Conservation (phyloP, 2,113 vertebrate species). For the Accipiter cooperii region DNA sequence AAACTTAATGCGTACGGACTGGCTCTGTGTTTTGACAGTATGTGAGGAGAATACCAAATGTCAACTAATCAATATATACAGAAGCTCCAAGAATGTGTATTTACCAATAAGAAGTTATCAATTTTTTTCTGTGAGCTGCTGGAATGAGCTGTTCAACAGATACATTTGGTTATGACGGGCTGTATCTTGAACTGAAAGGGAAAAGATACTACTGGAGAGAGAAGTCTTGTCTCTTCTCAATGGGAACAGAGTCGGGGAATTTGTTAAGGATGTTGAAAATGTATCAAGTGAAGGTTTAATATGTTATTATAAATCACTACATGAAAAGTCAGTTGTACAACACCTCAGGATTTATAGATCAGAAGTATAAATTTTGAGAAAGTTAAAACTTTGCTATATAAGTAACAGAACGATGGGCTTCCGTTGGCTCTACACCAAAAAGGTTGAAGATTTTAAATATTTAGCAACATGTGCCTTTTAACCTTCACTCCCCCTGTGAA, state of each 20-base stretch:
- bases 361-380: conserved; percentile 15
- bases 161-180: not conserved
- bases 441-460: conserved; percentile 72
- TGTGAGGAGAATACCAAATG: conserved; percentile 11
- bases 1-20: not conserved
- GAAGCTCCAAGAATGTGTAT: not conserved
- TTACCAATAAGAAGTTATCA: not conserved
- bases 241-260: not conserved
- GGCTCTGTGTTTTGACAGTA: not conserved
- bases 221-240: not conserved
- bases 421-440: conserved; percentile 17
- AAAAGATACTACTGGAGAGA: not conserved
- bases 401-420: not conserved
- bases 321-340: conserved; percentile 6
- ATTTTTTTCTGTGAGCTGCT: not conserved
- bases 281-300: not conserved
- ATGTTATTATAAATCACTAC: conserved; percentile 2
- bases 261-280: not conserved
- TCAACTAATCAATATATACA: conserved; percentile 17
- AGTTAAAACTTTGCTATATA: not conserved
- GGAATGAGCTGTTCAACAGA: not conserved
- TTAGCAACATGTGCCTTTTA: conserved; percentile 73
- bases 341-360: conserved; percentile 19
- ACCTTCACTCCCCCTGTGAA: conserved; percentile 61
- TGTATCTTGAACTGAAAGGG: not conserved